Evolutionary conservation across 2,888 invertebrate species (phyloP).

Genomic region (Mimumesa dahlbomi): DNA sequence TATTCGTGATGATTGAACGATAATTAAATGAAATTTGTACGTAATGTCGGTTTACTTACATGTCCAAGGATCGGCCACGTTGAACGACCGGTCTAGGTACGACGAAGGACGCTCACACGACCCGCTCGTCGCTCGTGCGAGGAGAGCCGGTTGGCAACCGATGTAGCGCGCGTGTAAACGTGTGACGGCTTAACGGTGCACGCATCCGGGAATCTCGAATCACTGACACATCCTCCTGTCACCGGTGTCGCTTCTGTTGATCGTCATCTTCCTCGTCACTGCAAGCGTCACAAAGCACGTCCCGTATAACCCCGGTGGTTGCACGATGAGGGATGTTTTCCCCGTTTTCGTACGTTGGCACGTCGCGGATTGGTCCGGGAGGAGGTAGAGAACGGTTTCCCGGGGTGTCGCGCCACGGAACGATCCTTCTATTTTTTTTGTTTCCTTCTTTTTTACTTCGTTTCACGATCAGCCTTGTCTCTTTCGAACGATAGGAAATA

Average conservation of each 20-base stretch:
- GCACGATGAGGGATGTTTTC: background rate
- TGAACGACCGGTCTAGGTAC: constrained; percentile 64
- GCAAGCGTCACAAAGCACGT: background rate
- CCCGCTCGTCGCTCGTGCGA: constrained; percentile 26
- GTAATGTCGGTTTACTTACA: constrained; percentile 63
- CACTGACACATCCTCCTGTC: constrained; percentile 33
- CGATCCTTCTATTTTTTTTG: background rate
- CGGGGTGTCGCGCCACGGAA: background rate
- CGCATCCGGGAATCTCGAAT: constrained; percentile 16
- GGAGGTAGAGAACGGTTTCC: no score
- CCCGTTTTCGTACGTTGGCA: background rate
- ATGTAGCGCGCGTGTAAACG: constrained; percentile 35
- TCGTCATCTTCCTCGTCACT: constrained; percentile 20
- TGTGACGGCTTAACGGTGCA: constrained; percentile 28
- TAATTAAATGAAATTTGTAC: no score
- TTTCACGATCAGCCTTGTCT: background rate
- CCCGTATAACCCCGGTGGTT: background rate
- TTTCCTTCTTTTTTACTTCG: no score
- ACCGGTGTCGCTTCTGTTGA: constrained; percentile 23
- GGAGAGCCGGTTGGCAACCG: constrained; percentile 38
- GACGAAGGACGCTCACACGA: constrained; percentile 35
- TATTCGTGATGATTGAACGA: no score
- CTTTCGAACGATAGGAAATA: background rate
- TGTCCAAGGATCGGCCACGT: constrained; percentile 71
- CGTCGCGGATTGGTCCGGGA: background rate